Percentiles rank a stretch among this genome's conserved stretches.
phyloP scores from a whole-genome alignment of 2,888 invertebrate species.

The Epinotia ramella region DNA sequence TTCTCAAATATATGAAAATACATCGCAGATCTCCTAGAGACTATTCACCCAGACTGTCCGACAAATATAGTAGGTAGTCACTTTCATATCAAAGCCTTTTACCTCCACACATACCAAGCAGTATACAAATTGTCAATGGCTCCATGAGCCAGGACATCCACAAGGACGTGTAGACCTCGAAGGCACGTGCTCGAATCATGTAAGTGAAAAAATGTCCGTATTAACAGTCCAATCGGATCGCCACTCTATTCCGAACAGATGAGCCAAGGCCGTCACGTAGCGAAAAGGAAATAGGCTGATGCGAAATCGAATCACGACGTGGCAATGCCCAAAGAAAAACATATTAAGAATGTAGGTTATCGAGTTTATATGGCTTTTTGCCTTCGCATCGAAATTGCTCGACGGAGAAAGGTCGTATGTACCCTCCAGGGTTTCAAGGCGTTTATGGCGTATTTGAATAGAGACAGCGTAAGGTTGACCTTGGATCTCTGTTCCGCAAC shows the following conservation, averaged over 20 bases:
- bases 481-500: not conserved
- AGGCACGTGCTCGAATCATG: not conserved
- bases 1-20: no score
- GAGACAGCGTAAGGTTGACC: not conserved
- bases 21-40: no score
- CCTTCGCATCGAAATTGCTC: not conserved
- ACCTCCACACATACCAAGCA: not conserved
- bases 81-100: not conserved
- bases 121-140: not conserved
- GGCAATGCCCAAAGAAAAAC: not conserved
- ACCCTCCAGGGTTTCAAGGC: not conserved
- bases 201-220: not conserved
- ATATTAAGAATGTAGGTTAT: not conserved
- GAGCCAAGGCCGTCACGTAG: constrained; percentile 20
- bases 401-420: not conserved
- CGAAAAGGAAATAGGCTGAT: constrained; percentile 5
- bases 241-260: not conserved
- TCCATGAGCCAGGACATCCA: not conserved
- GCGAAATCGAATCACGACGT: constrained; percentile 11
- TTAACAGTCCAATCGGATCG: not conserved
- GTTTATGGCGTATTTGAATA: not conserved
- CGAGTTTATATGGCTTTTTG: not conserved
- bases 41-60: no score
- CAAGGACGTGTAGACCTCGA: not conserved
- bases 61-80: no score